Conservation (phyloP, 2,113 vertebrate species). For the Saccopteryx leptura region DNA sequence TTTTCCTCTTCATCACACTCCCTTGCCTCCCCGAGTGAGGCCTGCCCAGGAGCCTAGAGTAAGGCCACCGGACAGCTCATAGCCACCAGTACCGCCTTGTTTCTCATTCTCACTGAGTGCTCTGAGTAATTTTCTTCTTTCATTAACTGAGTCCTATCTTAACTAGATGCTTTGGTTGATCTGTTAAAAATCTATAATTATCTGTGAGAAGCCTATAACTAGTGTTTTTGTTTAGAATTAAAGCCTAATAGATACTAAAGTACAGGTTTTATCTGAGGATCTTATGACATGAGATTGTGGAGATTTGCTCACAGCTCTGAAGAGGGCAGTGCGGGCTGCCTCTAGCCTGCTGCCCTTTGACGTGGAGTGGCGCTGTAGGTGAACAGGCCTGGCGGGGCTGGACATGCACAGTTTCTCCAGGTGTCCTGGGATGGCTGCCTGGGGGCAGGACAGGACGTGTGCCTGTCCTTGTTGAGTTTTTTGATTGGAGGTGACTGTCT, state of each 20-base stretch:
- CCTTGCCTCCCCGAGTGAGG: neutral
- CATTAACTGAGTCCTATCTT: neutral
- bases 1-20: neutral
- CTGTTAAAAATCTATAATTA: neutral
- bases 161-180: neutral
- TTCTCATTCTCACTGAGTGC: neutral
- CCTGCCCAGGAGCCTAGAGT: neutral
- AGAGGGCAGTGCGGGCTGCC: neutral
- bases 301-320: neutral
- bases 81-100: neutral
- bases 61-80: accelerated
- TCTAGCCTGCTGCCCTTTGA: neutral
- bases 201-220: neutral
- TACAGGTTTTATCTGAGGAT: neutral
- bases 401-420: neutral
- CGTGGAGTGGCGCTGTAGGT: accelerated
- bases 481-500: neutral
- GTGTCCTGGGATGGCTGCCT: too few species aligned
- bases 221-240: neutral
- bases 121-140: neutral
- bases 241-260: neutral
- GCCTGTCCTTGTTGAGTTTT: neutral
- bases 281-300: neutral
- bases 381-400: too few species aligned
- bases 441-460: too few species aligned